Base-by-base conservation (phyloP, 2,113 vertebrate species). In the Aepyceros melampus region DNA sequence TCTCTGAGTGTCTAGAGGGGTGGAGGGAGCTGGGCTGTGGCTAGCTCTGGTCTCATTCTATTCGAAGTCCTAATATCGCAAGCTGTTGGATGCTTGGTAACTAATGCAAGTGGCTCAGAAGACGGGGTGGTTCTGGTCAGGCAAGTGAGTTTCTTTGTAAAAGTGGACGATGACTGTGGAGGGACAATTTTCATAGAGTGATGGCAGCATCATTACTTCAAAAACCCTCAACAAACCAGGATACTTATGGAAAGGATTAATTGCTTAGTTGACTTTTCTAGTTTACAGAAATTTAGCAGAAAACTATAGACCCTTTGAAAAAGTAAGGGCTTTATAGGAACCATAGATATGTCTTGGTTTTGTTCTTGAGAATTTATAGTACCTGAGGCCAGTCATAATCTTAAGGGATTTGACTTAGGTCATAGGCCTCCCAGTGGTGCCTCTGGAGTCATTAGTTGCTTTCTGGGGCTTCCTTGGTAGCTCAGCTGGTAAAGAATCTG, bases 251-350 rank as follows among this genome's bases (percentile, higher is more conserved):
- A 91, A 81, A 55, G 21, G 27, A 33, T 33, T 47, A 71, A 87
- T n/a, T 64, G 33, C 14, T 81, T 93, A 86, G 49, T 49, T 90
- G 47, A 13, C n/a, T 93, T 85, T 85, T 95, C 21, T 62, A 55
- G 13, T 81, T 91, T 71, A 60, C 17, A 82, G 36, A 95, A 92
- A 85, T 94, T 58, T 53, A 95, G 6, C 49, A 88, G 43, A 71
- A 96, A 94, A 55, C 33, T 27, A 6, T 36, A 93, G 31, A 87
- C 9, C 8, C 31, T 58, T 81, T 71, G 58, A 17, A 81, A 87
- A 96, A 96, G 8, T 21, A 67, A 87, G 4, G 36, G 9, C 31
- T 36, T 43, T 89, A n/a, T 14, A 43, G 45, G 19, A 92, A 47
- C 40, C 33, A 56, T 14, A 29, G 49, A 13, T 51, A 7, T 2